These are phyloP conservation scores for Galeruca laticollis DNA, from an alignment of 2,888 invertebrate genomes.

Conservation along the genomic window DNA sequence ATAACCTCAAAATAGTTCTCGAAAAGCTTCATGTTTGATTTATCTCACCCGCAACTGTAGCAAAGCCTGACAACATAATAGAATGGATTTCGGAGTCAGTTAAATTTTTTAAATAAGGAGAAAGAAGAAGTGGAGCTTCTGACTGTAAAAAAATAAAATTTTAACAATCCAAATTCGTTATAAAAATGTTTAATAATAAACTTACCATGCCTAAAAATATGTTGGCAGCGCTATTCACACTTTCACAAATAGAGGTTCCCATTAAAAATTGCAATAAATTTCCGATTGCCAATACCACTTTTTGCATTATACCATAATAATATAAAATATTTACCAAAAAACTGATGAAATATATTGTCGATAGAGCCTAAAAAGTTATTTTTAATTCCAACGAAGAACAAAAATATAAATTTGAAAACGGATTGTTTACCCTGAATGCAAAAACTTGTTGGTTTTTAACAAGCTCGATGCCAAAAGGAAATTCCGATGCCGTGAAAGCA, in stretches of 20 bases:
- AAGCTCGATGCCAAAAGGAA: constrained; percentile 84
- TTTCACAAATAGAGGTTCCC: constrained; percentile 94
- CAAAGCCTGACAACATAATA: constrained; percentile 94
- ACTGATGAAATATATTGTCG: constrained; percentile 94
- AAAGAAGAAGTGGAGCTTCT: constrained; percentile 90
- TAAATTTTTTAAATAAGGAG: constrained; percentile 86
- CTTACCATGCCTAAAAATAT: constrained; percentile 93
- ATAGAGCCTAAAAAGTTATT: constrained; percentile 75
- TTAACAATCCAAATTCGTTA: not conserved
- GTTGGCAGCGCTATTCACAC: constrained; percentile 92
- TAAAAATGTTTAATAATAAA: constrained; percentile 4
- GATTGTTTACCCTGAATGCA: constrained; percentile 82
- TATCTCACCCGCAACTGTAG: constrained; percentile 86
- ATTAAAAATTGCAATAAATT: constrained; percentile 78
- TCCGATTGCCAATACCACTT: constrained; percentile 84
- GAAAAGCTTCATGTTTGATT: not conserved
- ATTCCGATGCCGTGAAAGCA: constrained; percentile 82
- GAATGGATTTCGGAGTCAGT: constrained; percentile 94
- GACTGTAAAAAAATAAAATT: constrained; percentile 71
- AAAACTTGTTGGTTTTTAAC: constrained; percentile 75
- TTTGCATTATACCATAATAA: constrained; percentile 90
- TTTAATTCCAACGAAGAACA: not conserved
- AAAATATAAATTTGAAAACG: not conserved
- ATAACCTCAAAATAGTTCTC: not conserved
- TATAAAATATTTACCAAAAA: constrained; percentile 91